phyloP scores from a whole-genome alignment of 2,888 invertebrate genomes.

The Platypus cylindrus region DNA sequence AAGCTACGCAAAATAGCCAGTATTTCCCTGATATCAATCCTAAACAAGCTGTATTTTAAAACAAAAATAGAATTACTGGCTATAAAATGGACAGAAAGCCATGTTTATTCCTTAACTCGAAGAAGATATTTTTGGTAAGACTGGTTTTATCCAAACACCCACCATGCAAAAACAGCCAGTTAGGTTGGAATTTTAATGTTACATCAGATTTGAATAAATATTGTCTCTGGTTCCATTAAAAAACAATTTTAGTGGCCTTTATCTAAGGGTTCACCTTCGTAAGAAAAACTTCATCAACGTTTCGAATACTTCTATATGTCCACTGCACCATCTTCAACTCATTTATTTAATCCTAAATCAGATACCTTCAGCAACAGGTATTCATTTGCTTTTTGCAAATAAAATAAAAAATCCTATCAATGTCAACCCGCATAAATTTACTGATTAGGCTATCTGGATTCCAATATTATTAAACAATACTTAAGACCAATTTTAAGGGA shows the following conservation, averaged over 20 bases:
- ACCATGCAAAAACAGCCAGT: constrained; percentile 13
- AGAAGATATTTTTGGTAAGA: constrained; percentile 15
- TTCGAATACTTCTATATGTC: no score
- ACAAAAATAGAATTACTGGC: constrained; percentile 14
- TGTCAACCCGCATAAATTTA: background rate
- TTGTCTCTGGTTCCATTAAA: constrained; percentile 11
- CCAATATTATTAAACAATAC: no score
- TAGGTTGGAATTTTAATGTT: constrained; percentile 15
- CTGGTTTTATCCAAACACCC: constrained; percentile 16
- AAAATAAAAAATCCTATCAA: background rate
- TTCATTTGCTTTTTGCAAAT: background rate
- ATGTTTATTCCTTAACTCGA: constrained; percentile 10
- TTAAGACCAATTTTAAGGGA: no score
- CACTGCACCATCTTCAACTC: constrained; percentile 2
- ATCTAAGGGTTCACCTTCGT: constrained; percentile 8
- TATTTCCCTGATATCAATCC: constrained; percentile 13
- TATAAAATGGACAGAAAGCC: constrained; percentile 14
- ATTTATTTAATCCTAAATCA: background rate
- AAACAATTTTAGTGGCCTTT: constrained; percentile 10
- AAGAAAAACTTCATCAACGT: no score
- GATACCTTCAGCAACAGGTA: background rate
- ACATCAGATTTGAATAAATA: constrained; percentile 14
- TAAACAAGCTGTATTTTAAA: constrained; percentile 12
- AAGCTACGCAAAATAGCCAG: constrained; percentile 8
- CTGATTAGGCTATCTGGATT: no score